Base-by-base conservation (phyloP, 1,140 invertebrate genomes). In the Cydia pomonella region DNA sequence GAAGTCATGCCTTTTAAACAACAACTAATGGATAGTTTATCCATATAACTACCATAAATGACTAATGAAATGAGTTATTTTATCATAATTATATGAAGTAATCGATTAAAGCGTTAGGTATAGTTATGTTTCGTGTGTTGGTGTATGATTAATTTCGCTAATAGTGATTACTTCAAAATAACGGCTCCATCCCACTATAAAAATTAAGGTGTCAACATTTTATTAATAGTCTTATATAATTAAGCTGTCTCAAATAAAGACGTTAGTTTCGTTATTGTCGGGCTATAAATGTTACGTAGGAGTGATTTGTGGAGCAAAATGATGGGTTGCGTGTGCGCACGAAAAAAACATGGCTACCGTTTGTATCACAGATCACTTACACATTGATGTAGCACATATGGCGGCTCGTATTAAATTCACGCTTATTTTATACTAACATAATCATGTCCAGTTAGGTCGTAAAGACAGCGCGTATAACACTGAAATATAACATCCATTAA, bases 201-300 rank as follows among this genome's bases (percentile, higher is more conserved):
- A 77, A 79, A 83, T 82, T 82, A 83, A 79, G 64, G 79, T 79
- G 82, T 83, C 82, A 79, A 75, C 82, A 63, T 84, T 83, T 79
- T 78, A 81, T 81, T 79, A 80, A 80, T 78, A 82, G 76, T 76
- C 72, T 18, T 64, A 71, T 79, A 80, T 80, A 82, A 84, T 82
- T 82, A 80, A 82, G 79, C 47, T 74, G 47, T 81, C 75, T 75
- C 23, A 53, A 75, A 78, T 78, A 79, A 80, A 78, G 79, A 80
- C 72, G 75, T 81, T 74, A 72, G 64, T 53, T 77, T 69, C 59
- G n/a, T 69, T 69, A 73, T 72, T 72, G 75, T 66, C 3, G 72
- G 29, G 44, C 62, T 27, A 73, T 79, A 82, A 82, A 79, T 75
- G 75, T 78, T 25, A 23, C 47, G 82, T 82, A 77, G 80, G 82